Base-by-base conservation (phyloP, 2,797 vertebrate genomes). In the Anguilla anguilla region DNA sequence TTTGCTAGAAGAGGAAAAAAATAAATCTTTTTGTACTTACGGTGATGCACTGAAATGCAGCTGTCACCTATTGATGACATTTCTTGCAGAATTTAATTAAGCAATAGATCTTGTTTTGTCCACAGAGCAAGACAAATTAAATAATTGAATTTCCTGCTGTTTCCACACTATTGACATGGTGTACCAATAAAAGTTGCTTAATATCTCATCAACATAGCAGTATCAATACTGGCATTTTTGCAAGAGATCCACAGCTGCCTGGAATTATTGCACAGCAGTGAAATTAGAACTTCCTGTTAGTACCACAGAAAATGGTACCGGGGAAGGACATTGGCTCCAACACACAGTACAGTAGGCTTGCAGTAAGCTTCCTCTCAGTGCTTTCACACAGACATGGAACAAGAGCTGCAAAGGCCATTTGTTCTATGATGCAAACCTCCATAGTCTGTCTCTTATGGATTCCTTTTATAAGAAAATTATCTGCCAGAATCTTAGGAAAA, bases 111-210 rank as follows among this genome's bases (percentile, higher is more conserved):
- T 28, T 25, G 35, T 85, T 67, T 43, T 69, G 59, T 85, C 15
- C 13, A 2, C 22, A 85, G 61, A 86, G 64, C 61, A 28, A 28
- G 67, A 87, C 79, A 61, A 61, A 87, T 79, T 28, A 35, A 57
- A 61, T 81, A 39, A 61, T 57, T 69, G 74, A 43, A 88, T 83
- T 88, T 51, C 83, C n/a, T 61, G 46, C 49, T 77, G 46, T 35
- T 55, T 88, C 55, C 67, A 49, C 25, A 28, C 51, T 77, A 19
- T 84, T 89, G 85, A 84, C 72, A 82, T 72, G 85, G 53, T 83
- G 25, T 79, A 57, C 74, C n/a, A 11, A 74, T 59, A 83, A 77
- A 28, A 74, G 81, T 64, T 88, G 53, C 85, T 88, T 77, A 86
- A 85, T 67, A 86, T 51, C 81, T 51, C 69, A 51, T 74, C 19